These are phyloP conservation scores for Emys orbicularis DNA, from an alignment of 2,797 vertebrate genomes.

Conservation along the genomic window DNA sequence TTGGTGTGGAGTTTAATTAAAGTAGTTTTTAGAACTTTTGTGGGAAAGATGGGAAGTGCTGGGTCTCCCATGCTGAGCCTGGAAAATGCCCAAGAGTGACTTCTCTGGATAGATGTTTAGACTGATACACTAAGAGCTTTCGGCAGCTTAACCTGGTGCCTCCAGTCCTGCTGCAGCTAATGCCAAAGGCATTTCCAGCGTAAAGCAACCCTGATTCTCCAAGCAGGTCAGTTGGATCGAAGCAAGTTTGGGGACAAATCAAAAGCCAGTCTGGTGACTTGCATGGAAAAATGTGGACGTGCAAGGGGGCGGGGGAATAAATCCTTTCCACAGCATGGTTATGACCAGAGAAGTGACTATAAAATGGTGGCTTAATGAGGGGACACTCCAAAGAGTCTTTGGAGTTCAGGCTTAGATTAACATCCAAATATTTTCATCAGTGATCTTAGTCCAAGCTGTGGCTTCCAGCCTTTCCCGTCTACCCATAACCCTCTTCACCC, in stretches of 20 bases:
- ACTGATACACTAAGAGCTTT: accelerated
- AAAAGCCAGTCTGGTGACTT: neutral
- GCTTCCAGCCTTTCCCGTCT: neutral
- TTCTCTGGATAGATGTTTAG: neutral
- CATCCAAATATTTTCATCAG: neutral
- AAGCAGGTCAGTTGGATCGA: neutral
- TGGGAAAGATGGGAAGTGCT: accelerated
- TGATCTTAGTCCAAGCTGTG: neutral
- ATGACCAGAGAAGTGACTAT: neutral
- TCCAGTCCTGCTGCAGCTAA: neutral
- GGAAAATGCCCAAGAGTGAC: neutral
- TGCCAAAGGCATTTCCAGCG: neutral
- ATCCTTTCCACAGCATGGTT: accelerated
- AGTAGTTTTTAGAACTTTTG: neutral
- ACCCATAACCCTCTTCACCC: neutral
- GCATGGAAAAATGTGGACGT: neutral
- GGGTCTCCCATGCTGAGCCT: neutral
- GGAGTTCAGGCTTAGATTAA: neutral
- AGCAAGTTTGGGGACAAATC: accelerated
- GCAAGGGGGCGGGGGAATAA: neutral
- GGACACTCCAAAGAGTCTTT: neutral
- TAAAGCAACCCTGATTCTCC: neutral
- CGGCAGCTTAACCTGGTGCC: neutral
- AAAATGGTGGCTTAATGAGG: neutral
- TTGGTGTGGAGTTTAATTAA: neutral